phyloP scores from a whole-genome alignment of 1,140 invertebrate genomes.

The Drosophila nigromelanica region DNA sequence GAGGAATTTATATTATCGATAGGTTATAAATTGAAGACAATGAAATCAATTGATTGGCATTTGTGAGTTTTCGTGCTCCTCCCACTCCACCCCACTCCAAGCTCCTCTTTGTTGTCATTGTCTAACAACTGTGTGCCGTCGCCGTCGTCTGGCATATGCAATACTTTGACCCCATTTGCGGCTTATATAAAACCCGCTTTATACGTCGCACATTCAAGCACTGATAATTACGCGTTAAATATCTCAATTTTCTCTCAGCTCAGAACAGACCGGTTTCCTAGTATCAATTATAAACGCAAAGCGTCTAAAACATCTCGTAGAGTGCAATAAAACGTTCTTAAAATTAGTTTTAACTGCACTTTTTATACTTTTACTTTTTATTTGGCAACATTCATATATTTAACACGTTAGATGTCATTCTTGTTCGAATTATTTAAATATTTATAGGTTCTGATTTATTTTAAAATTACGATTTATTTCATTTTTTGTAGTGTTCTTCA shows the following conservation, averaged over 20 bases:
- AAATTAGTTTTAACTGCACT: neutral
- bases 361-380: neutral
- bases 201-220: slow-evolving; percentile 35
- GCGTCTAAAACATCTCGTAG: slow-evolving; percentile 1
- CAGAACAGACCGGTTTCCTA: slow-evolving; percentile 57
- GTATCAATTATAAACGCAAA: slow-evolving; percentile 18
- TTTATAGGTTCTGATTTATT: no score
- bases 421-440: no score
- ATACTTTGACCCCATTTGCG: slow-evolving; percentile 75
- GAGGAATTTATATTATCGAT: slow-evolving; percentile 79
- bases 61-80: slow-evolving; percentile 44
- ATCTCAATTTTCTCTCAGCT: slow-evolving; percentile 63
- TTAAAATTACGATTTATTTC: no score
- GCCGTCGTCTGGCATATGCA: slow-evolving; percentile 54
- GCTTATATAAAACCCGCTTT: slow-evolving; percentile 48
- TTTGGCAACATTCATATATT: neutral
- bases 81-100: neutral
- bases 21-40: slow-evolving; percentile 82
- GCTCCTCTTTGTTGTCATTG: neutral
- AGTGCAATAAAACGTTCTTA: slow-evolving; percentile 6
- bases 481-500: no score
- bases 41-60: slow-evolving; percentile 82
- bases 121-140: slow-evolving; percentile 19
- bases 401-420: no score
- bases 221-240: slow-evolving; percentile 72